Evolutionary conservation across 2,797 vertebrate species (phyloP).

Genomic region (Sandelia bainsii): DNA sequence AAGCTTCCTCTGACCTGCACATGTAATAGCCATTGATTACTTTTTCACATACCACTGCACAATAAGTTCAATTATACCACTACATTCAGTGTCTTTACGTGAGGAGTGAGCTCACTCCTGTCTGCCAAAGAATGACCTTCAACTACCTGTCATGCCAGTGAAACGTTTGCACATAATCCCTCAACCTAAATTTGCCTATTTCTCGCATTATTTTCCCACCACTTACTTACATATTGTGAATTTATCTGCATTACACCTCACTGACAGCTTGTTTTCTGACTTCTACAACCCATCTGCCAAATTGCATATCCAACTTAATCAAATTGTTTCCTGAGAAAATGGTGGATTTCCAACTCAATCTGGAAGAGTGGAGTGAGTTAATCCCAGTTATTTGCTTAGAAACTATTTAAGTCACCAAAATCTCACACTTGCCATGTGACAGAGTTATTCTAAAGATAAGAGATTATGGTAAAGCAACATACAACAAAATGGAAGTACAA

Average conservation of each 20-base stretch:
- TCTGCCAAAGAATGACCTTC: too few relatives aligned
- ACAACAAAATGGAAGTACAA: background rate
- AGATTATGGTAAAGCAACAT: background rate
- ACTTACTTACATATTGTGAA: slow-evolving; percentile 16
- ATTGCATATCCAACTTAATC: slow-evolving; percentile 57
- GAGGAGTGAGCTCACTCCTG: background rate
- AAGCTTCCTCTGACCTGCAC: background rate
- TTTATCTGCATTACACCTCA: slow-evolving; percentile 1
- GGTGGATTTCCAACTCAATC: slow-evolving; percentile 70
- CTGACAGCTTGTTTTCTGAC: slow-evolving; percentile 30
- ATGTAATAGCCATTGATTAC: background rate
- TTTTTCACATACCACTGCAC: background rate
- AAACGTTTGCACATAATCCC: background rate
- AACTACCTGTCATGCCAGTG: too few relatives aligned
- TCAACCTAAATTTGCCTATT: background rate
- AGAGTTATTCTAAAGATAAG: background rate
- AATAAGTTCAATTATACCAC: too few relatives aligned
- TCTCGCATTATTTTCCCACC: slow-evolving; percentile 43
- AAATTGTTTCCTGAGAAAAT: slow-evolving; percentile 56
- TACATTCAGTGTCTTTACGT: background rate
- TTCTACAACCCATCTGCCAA: slow-evolving; percentile 47
- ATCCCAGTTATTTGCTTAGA: slow-evolving; percentile 65
- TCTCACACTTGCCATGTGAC: slow-evolving; percentile 65
- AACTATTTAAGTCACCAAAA: slow-evolving; percentile 45
- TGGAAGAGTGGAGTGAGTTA: slow-evolving; percentile 66